These are phyloP conservation scores for Jordanella pulchra DNA, from an alignment of 2,797 vertebrate species.

Conservation along the genomic window DNA sequence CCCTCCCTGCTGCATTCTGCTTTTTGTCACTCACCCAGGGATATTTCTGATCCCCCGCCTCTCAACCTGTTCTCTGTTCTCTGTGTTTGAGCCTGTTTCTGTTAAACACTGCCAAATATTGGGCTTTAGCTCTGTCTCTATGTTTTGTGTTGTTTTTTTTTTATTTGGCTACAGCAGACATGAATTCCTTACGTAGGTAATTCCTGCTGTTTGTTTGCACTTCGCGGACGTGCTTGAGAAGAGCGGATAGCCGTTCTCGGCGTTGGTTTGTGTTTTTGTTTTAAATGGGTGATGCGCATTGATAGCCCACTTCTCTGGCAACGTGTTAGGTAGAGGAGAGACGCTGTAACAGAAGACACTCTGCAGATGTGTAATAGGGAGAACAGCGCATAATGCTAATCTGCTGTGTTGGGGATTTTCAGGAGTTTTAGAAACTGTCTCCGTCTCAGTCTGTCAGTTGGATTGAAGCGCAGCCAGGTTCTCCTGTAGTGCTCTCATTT, in stretches of 20 bases:
- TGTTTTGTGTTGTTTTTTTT: conserved; percentile 26
- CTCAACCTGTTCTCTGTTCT: conserved; percentile 55
- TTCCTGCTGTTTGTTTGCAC: conserved; percentile 67
- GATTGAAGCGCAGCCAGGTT: conserved; percentile 83
- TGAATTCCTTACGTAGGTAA: conserved; percentile 69
- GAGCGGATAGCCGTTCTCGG: conserved; percentile 58
- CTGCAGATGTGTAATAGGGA: conserved; percentile 76
- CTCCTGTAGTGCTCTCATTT: conserved; percentile 81
- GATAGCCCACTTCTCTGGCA: conserved; percentile 66
- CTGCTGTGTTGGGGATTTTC: conserved; percentile 83
- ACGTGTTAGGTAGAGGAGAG: conserved; percentile 58
- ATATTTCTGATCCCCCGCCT: conserved; percentile 75
- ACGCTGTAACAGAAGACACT: conserved; percentile 71
- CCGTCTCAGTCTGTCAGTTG: conserved; percentile 78
- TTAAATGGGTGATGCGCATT: conserved; percentile 70
- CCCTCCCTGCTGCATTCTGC: conserved; percentile 75
- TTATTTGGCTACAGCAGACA: conserved; percentile 46
- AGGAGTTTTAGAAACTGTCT: conserved; percentile 82
- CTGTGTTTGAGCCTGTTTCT: conserved; percentile 27
- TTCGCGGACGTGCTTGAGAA: conserved; percentile 50
- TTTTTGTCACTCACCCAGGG: conserved; percentile 79
- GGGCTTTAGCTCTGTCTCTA: conserved; percentile 56
- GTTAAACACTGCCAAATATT: conserved; percentile 65
- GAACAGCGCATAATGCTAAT: conserved; percentile 79
- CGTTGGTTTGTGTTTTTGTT: conserved; percentile 55